A percentile compares a stretch with the other conserved stretches of the same genome.
These are phyloP conservation scores for Heptranchias perlo DNA, from an alignment of 2,113 vertebrate genomes.

Conservation along the genomic window DNA sequence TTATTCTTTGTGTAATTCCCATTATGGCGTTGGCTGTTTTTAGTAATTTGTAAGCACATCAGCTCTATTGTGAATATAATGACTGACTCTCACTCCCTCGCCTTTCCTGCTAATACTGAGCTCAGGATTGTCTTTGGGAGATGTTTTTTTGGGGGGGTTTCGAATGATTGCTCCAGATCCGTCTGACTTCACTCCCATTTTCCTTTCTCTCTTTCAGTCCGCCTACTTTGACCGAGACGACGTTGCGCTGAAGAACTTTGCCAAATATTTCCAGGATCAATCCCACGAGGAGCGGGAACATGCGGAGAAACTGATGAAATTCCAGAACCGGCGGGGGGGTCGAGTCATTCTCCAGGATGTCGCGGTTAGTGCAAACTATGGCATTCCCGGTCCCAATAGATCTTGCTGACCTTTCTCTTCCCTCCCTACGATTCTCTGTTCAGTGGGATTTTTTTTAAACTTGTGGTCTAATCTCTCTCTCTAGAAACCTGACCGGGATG, in stretches of 20 bases:
- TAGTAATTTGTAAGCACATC: not conserved
- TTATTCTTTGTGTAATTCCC: too few relatives aligned
- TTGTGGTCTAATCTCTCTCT: not conserved
- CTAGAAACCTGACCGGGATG: conserved; percentile 41
- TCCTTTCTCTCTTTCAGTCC: not conserved
- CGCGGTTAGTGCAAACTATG: not conserved
- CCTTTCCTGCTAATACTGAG: too few relatives aligned
- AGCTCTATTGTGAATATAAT: not conserved
- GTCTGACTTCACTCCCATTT: not conserved
- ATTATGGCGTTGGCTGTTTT: not conserved
- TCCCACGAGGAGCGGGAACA: conserved; percentile 44
- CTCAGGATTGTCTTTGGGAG: too few relatives aligned
- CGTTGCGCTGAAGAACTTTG: conserved; percentile 49
- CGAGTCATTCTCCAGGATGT: conserved; percentile 45
- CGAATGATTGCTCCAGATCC: not conserved
- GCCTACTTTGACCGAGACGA: conserved; percentile 47
- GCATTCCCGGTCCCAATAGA: too few relatives aligned
- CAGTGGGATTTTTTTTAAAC: not conserved
- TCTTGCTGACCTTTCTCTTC: not conserved
- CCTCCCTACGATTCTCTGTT: too few relatives aligned
- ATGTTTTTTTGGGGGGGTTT: too few relatives aligned
- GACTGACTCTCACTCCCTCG: too few relatives aligned
- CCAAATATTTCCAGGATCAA: conserved; percentile 46
- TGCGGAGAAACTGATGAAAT: conserved; percentile 43
- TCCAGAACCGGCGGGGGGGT: conserved; percentile 49